Evolutionary conservation across 1,140 invertebrate genomes (phyloP), one percentile per base, ranked within the genome.

Genomic region (Caenorhabditis latens): DNA sequence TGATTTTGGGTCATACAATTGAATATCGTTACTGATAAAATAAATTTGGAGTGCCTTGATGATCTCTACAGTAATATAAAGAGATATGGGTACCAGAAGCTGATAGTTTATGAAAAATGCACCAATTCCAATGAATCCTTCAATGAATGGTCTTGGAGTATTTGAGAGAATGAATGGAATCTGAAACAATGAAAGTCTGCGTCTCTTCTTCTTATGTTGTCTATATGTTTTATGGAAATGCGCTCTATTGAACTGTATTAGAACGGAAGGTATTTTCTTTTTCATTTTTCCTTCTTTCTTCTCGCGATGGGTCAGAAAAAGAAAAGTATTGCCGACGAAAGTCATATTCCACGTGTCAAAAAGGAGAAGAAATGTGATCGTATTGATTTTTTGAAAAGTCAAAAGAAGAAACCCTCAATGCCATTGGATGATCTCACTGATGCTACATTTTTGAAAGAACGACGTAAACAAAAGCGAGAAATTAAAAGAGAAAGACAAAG

Each of bases 1-100:
- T 13, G 53, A 42, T 55, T 88, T 88, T 19, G 21, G 50, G 65
- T 88, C 83, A 46, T 89, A 89, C 21, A 89, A 53, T 8, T 85
- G 32, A 24, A 83, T 50, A 55, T 89, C 88, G 19, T 86, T 65
- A 13, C 21, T 46, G 24, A 89, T 87, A n/a, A 89, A 85, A 43
- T 65, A 98, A 32, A 98, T 96, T 94, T 99, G 98, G 46, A 96
- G 95, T 63, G 98, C 94, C 94, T 99, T 99, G 75, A 97, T 96
- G 94, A 99, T 95, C 94, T 99, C 98, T 90, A 99, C 95, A 4
- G 97, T 98, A 11, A 99, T 97, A 93, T 99, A 99, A 83, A 99
- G 93, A 4, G 97, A 98, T 24, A 99, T 93, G 1, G 98, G 98
- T 93, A 99, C 98, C 95, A 99, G 97, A 55, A 98, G 95, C 95